Evolutionary conservation across 1,140 invertebrate genomes (phyloP), one percentile per base, ranked within the genome.

Genomic region (Procambarus virginalis): DNA sequence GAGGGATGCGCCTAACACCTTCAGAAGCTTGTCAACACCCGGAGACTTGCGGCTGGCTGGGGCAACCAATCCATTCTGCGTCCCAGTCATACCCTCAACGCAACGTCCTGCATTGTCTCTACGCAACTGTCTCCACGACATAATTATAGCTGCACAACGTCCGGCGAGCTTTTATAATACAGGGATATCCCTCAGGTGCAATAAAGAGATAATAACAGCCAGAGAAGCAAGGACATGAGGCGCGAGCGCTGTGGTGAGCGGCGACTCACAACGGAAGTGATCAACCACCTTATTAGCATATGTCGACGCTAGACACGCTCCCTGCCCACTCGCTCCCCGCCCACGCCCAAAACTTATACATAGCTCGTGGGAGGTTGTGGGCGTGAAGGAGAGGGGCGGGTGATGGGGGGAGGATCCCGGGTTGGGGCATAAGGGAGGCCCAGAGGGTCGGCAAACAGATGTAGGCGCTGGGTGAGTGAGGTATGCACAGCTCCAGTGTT

Each of bases 231-330:
- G 58, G 45, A 64, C 22, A 45, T 2, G 49, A 34, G 49, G 79
- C 34, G 49, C 49, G 83, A 58, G 83, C 34, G 46, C 14, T 17
- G 60, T 60, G 45, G 46, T 55, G 45, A n/a, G 45, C 75, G 49
- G 49, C 34, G 76, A 55, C 82, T 76, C 68, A 46, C 79, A 64
- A 70, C 86, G 86, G 86, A 89, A 89, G 86, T 89, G 48, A 89
- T 89, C 86, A 89, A 83, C 86, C 86, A 89, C 86, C 86, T 89
- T 48, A 89, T 89, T 89, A 89, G 80, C 86, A 89, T 89, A 89
- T 48, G 75, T 75, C 80, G 58, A 83, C 86, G 49, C 79, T 70
- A 83, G 78, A 84, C 60, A 80, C 75, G 79, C 86, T 73, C 77
- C 60, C 64, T 55, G 46, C 86, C 45, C 73, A 85, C 73, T 46